A percentile compares a stretch with the other conserved stretches of the same genome.
phyloP scores from a whole-genome alignment of 2,797 vertebrate species.

The Morus bassanus region DNA sequence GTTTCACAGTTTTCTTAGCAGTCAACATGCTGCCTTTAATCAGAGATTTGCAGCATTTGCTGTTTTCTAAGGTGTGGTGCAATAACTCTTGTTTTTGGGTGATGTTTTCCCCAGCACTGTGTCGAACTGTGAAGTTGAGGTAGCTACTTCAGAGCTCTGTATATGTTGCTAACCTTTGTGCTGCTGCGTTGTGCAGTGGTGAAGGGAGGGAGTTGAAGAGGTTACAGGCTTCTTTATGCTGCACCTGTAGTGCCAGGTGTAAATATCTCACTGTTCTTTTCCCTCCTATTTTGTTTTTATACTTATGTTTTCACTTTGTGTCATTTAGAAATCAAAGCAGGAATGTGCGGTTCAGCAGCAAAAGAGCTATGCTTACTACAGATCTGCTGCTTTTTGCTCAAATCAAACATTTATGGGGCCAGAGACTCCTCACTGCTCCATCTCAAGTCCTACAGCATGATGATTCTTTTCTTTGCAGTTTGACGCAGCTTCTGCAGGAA shows the following conservation, averaged over 20 bases:
- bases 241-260: not conserved
- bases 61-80: not conserved
- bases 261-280: not conserved
- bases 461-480: not conserved
- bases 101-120: not conserved
- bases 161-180: not conserved
- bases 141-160: not conserved
- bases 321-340: not conserved
- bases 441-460: not conserved
- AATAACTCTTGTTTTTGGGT: not conserved
- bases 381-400: constrained; percentile 12
- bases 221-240: not conserved
- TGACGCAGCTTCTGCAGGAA: not conserved
- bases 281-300: not conserved
- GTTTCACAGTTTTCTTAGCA: not conserved
- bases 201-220: not conserved
- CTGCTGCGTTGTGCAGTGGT: not conserved
- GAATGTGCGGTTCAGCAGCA: not conserved
- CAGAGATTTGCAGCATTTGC: not conserved
- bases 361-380: not conserved
- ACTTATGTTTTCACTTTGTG: not conserved
- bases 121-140: not conserved
- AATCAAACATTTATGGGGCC: constrained; percentile 9
- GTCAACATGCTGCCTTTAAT: not conserved
- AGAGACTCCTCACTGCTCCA: not conserved